Evolutionary conservation across 2,797 vertebrate species (phyloP).

Genomic region (Podargus strigoides): DNA sequence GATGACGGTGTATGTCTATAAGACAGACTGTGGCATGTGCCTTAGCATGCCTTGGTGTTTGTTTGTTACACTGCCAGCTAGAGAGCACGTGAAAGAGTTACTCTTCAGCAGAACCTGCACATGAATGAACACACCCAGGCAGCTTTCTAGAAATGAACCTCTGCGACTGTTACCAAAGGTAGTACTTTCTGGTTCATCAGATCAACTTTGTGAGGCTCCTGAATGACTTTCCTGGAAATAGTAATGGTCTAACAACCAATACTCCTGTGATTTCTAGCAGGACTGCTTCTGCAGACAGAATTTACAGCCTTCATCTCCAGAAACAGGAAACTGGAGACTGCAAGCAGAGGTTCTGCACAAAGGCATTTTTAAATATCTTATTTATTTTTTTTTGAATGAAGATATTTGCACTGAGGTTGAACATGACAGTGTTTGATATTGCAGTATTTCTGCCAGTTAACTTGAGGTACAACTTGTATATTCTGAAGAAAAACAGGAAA

Average conservation of each 20-base stretch:
- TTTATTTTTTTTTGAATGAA: not conserved
- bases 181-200: not conserved
- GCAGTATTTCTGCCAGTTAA: not conserved
- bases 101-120: fast-evolving
- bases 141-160: not conserved
- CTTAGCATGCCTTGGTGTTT: not conserved
- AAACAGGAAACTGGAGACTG: not conserved
- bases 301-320: not conserved
- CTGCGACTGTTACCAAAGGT: not conserved
- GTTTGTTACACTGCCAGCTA: not conserved
- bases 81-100: not conserved
- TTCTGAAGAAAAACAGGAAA: not conserved
- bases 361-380: not conserved
- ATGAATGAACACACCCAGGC: not conserved
- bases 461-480: not conserved
- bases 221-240: not conserved
- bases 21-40: not conserved
- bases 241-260: not conserved
- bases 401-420: not conserved
- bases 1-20: not conserved
- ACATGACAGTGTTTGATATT: not conserved
- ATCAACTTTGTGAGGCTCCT: not conserved
- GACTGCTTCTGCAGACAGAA: not conserved
- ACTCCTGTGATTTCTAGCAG: not conserved
- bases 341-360: not conserved